A percentile compares a stretch with the other conserved stretches of the same genome.
Evolutionary conservation across 2,888 invertebrate genomes (phyloP).

Genomic region (Melangyna quadrimaculata): DNA sequence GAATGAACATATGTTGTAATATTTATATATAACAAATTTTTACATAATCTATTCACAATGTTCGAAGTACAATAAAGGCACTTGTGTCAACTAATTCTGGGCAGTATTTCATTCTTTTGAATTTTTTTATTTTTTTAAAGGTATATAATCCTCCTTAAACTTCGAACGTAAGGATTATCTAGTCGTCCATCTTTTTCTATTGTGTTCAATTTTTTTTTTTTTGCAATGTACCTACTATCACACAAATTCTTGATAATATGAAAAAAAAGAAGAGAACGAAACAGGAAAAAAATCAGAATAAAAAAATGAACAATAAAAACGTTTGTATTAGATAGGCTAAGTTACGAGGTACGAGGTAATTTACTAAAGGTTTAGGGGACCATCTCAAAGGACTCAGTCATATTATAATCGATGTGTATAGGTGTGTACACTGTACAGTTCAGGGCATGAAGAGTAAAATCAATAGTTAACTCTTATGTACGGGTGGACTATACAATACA

Average conservation of each 20-base stretch:
- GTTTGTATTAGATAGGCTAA: conserved; percentile 42
- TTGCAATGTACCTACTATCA: background rate
- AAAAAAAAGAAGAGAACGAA: background rate
- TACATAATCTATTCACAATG: background rate
- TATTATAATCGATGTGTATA: background rate
- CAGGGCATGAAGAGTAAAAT: conserved; percentile 27
- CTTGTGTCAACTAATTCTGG: conserved; percentile 13
- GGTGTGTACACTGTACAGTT: no score
- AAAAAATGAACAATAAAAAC: conserved; percentile 19
- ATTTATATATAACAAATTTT: background rate
- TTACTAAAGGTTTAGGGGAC: background rate
- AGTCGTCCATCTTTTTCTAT: conserved; percentile 38
- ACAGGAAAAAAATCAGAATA: conserved; percentile 4
- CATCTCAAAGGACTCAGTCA: conserved; percentile 11
- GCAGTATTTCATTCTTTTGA: conserved; percentile 12
- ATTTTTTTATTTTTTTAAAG: background rate
- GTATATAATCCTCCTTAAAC: background rate
- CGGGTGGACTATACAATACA: background rate
- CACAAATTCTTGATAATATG: conserved; percentile 35
- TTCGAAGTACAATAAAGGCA: background rate
- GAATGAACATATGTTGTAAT: background rate
- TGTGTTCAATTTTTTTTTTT: background rate
- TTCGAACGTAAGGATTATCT: conserved; percentile 11
- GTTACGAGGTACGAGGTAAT: background rate
- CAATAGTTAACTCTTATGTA: conserved; percentile 25